These are phyloP conservation scores for Leucoma salicis DNA, from an alignment of 2,888 invertebrate genomes.

Conservation along the genomic window DNA sequence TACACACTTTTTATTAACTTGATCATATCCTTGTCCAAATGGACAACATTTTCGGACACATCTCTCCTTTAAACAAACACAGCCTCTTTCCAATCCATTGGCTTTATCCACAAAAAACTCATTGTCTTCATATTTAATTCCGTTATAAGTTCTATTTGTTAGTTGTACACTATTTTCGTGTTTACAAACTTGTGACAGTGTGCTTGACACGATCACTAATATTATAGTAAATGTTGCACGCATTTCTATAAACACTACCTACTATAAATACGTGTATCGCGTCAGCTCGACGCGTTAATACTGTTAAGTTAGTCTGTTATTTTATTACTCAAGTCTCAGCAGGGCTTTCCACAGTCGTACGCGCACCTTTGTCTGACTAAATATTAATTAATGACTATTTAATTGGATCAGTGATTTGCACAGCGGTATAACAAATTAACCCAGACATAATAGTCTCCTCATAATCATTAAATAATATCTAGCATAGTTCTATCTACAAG, in stretches of 20 bases:
- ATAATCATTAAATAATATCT: no score
- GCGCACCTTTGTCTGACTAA: constrained; percentile 11
- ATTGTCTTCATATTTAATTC: constrained; percentile 34
- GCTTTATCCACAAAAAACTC: constrained; percentile 45
- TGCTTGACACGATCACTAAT: constrained; percentile 11
- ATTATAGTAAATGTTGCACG: constrained; percentile 8
- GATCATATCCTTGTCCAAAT: constrained; percentile 40
- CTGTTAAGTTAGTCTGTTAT: constrained; percentile 7
- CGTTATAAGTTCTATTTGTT: constrained; percentile 26
- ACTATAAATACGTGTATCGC: constrained; percentile 18
- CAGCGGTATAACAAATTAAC: no score
- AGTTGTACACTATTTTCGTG: constrained; percentile 10
- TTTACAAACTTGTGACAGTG: constrained; percentile 19
- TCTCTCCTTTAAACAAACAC: constrained; percentile 43
- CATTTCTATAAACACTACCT: constrained; percentile 8
- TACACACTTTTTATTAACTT: constrained; percentile 7
- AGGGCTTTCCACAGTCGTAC: constrained; percentile 18
- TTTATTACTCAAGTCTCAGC: constrained; percentile 12
- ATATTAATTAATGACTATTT: constrained; percentile 14
- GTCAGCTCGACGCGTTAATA: constrained; percentile 19
- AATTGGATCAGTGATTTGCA: constrained; percentile 11
- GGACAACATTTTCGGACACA: constrained; percentile 61
- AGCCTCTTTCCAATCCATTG: constrained; percentile 39
- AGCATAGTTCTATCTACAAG: no score
- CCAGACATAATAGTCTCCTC: no score